phyloP scores from a whole-genome alignment of 2,888 invertebrate species.

The Eupithecia insigniata region DNA sequence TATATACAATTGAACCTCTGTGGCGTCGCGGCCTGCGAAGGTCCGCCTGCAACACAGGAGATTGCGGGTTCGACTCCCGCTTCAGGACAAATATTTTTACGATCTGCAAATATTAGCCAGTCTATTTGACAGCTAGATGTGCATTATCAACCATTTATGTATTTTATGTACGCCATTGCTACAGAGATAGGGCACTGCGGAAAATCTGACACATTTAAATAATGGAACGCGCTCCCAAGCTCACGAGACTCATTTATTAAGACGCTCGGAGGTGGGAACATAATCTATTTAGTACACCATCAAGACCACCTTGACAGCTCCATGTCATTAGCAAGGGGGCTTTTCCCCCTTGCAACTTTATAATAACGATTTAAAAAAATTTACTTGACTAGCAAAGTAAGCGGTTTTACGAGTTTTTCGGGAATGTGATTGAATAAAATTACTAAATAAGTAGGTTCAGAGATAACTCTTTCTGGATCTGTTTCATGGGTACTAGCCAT shows the following conservation, averaged over 20 bases:
- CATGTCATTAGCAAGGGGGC: constrained; percentile 27
- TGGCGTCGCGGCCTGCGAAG: too few relatives aligned
- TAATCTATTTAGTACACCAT: constrained; percentile 16
- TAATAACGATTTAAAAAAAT: background rate
- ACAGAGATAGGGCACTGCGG: too few relatives aligned
- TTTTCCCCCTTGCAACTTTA: too few relatives aligned
- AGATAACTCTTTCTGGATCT: background rate
- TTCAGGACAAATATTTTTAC: too few relatives aligned
- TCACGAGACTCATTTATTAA: constrained; percentile 10
- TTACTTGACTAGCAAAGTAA: background rate
- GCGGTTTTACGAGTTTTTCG: background rate
- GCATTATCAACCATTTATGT: too few relatives aligned
- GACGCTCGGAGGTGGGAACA: constrained; percentile 9
- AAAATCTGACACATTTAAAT: constrained; percentile 12
- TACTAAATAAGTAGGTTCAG: background rate
- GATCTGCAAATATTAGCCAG: too few relatives aligned
- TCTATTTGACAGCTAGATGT: too few relatives aligned
- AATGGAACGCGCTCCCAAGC: constrained; percentile 2
- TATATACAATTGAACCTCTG: too few relatives aligned
- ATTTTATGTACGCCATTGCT: background rate
- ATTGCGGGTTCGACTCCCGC: too few relatives aligned
- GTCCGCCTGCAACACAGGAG: too few relatives aligned
- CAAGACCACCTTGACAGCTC: constrained; percentile 27
- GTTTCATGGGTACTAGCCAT: background rate
- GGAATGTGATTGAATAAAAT: background rate